Evolutionary conservation across 2,888 invertebrate genomes (phyloP).

Genomic region (Parnassius glacialis): DNA sequence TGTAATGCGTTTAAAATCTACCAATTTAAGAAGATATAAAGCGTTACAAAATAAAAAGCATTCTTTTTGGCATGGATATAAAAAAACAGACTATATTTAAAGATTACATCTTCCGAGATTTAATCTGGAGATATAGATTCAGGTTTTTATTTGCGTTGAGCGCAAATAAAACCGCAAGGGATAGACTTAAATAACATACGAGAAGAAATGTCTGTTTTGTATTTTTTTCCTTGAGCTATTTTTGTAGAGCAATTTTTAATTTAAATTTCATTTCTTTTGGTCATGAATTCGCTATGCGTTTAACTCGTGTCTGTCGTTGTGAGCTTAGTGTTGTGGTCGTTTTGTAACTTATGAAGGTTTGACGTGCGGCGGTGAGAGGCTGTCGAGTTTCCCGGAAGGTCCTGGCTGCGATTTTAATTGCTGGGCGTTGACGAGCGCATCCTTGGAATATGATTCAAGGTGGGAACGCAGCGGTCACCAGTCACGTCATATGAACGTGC

Average conservation of each 20-base stretch:
- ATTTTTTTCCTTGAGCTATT: conserved; percentile 17
- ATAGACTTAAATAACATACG: conserved; percentile 23
- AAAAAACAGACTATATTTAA: conserved; percentile 11
- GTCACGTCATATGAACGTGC: conserved; percentile 12
- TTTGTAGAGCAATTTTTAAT: conserved; percentile 20
- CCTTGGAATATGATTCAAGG: conserved; percentile 52
- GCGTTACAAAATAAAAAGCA: background rate
- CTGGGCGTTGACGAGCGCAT: conserved; percentile 46
- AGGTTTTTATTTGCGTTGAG: conserved; percentile 18
- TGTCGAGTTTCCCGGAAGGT: conserved; percentile 65
- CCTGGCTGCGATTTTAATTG: conserved; percentile 59
- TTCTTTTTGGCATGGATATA: conserved; percentile 1
- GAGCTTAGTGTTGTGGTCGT: conserved; percentile 16
- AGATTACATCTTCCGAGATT: conserved; percentile 19
- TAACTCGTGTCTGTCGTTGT: conserved; percentile 18
- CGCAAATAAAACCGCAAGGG: conserved; percentile 17
- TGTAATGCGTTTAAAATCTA: background rate
- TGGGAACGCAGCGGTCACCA: conserved; percentile 32
- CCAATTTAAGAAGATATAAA: background rate
- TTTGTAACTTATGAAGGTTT: conserved; percentile 14
- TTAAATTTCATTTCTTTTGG: conserved; percentile 25
- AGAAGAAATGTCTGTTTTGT: conserved; percentile 13
- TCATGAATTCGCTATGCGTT: conserved; percentile 17
- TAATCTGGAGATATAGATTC: conserved; percentile 18
- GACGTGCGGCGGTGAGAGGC: conserved; percentile 23